A percentile compares a stretch with the other conserved stretches of the same genome.
Evolutionary conservation across 2,113 vertebrate species (phyloP).

Genomic region (Thryonomys swinderianus): DNA sequence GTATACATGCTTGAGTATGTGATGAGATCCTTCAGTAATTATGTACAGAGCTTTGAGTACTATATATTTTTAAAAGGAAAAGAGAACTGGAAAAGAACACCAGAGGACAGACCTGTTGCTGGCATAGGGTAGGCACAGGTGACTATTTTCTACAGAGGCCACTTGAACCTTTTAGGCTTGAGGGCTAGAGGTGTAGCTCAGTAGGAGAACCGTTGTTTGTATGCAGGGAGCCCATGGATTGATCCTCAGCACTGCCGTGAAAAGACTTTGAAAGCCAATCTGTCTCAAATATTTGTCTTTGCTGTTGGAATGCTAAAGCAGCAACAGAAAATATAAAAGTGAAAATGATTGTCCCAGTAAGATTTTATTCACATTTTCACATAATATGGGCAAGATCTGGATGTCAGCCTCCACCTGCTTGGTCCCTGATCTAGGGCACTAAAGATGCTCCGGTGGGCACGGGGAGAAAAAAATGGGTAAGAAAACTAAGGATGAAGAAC

Average conservation of each 20-base stretch:
- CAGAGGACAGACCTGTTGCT: background rate
- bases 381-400: background rate
- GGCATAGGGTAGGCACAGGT: background rate
- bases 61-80: background rate
- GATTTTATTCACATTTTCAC: background rate
- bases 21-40: background rate
- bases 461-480: background rate
- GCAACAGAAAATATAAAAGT: background rate
- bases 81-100: background rate
- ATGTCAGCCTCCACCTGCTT: background rate
- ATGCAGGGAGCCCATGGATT: background rate
- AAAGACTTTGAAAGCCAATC: background rate
- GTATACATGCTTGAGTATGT: background rate
- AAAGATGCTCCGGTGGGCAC: background rate
- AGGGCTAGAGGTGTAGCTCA: background rate
- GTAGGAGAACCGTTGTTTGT: background rate
- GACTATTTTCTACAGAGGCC: background rate
- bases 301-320: background rate
- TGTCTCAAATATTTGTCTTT: background rate
- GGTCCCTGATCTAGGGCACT: too few species aligned
- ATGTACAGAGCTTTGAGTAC: background rate
- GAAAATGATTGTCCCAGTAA: background rate
- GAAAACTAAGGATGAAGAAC: background rate
- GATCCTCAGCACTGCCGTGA: background rate
- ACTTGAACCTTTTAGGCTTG: background rate